Evolutionary conservation across 2,888 invertebrate species (phyloP).

Genomic region (Teinopalpus imperialis): DNA sequence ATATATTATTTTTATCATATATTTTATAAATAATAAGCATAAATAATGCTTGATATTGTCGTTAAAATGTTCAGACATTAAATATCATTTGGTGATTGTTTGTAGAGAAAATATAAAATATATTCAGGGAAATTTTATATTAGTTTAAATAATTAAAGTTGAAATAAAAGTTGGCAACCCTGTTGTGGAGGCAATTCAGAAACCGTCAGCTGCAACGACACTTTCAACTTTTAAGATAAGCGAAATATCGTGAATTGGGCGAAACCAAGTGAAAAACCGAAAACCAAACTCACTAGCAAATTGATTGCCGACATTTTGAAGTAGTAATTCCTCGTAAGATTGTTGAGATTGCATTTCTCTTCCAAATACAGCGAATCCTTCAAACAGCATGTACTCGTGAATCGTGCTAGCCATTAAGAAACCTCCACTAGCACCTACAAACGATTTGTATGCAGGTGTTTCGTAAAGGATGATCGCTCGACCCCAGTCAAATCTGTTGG

Average conservation of each 20-base stretch:
- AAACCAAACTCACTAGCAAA: constrained; percentile 78
- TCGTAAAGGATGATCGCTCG: constrained; percentile 89
- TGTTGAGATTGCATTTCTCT: constrained; percentile 57
- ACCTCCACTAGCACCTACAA: constrained; percentile 88
- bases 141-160: too few species aligned
- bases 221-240: constrained; percentile 9
- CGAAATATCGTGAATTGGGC: constrained; percentile 8
- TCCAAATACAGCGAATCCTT: constrained; percentile 51
- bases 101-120: too few species aligned
- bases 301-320: constrained; percentile 71
- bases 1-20: too few species aligned
- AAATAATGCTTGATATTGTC: too few species aligned
- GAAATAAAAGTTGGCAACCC: constrained; percentile 17
- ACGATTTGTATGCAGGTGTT: constrained; percentile 84
- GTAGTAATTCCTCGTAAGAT: constrained; percentile 73
- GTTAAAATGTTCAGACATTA: too few species aligned
- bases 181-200: neutral
- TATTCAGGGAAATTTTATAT: too few species aligned
- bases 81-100: too few species aligned
- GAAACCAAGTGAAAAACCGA: constrained; percentile 30
- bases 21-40: too few species aligned
- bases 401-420: constrained; percentile 88
- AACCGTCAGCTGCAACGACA: neutral
- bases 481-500: constrained; percentile 86
- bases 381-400: constrained; percentile 79